Base-by-base conservation (phyloP, 2,113 vertebrate genomes). In the Vireo altiloquus region DNA sequence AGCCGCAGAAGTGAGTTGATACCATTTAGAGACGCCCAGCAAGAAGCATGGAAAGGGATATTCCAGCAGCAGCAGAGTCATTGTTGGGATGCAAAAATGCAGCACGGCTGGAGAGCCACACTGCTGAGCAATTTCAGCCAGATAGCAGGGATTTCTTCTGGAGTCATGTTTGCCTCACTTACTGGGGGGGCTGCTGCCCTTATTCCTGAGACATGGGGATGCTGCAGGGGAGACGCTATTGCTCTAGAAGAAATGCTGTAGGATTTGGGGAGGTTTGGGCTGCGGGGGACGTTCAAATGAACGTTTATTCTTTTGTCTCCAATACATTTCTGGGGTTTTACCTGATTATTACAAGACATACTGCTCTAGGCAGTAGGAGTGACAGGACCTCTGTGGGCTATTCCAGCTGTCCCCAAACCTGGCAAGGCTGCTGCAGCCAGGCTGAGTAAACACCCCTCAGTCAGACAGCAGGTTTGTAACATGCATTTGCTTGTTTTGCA, bases 61-160 rank as follows among this genome's bases (percentile, higher is more conserved):
- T 92, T 95, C 94, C 96, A 91, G 28, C 8, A 35, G 93, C 91
- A 89, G 94, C 91, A 57, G 27, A 35, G 88, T 94, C 76, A 69
- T 88, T 96, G 97, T 94, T 96, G 96, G 97, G 92, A 93, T 86
- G 91, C 97, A 96, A 94, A 95, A 91, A 91, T 78, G 82, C 93
- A 89, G 90, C 79, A 39, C 31, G 93, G 92, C 71, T 91, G 21
- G 50, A 60, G 80, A 64, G 68, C 89, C 31, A 72, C 64, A 13
- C 63, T 79, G 89, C 94, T 95, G 96, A 97, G 93, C 94, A 39
- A 24, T 85, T 82, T 84, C 15, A 77, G 91, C 53, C 75, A 81
- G 75, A 78, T 4, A 71, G 74, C 81, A 30, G 42, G 81, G 31
- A 23, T 94, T 82, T 93, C 93, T 97, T 85, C 91, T 76, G 94